These are phyloP conservation scores for Eospalax fontanierii DNA, from an alignment of 2,797 vertebrate species.

Conservation along the genomic window DNA sequence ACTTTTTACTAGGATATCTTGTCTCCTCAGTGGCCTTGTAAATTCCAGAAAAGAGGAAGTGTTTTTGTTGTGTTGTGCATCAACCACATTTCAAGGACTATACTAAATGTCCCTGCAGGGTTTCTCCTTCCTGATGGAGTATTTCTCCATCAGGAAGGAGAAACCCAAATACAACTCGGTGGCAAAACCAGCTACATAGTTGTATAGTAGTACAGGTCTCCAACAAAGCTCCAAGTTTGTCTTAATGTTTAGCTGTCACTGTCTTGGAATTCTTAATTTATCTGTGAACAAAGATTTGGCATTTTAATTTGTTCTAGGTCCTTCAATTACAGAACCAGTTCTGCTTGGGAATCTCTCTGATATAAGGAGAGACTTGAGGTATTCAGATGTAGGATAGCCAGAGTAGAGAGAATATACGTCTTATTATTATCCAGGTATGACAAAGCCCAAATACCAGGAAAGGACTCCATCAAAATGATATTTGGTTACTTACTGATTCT, in stretches of 20 bases:
- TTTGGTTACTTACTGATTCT: neutral
- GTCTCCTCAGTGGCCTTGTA: slow-evolving; percentile 6
- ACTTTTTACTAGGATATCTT: slow-evolving; percentile 42
- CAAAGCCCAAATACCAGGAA: neutral
- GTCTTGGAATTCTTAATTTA: neutral
- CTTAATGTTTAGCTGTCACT: neutral
- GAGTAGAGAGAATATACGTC: neutral
- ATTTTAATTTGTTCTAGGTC: slow-evolving; percentile 21
- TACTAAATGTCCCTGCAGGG: no score
- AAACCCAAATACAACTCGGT: neutral
- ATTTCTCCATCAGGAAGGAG: neutral
- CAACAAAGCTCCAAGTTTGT: neutral
- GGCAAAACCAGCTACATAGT: neutral
- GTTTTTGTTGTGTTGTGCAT: slow-evolving; percentile 31
- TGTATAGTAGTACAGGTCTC: neutral
- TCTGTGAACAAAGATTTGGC: neutral
- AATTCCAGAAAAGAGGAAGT: slow-evolving; percentile 28
- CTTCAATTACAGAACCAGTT: neutral
- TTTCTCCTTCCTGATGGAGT: no score
- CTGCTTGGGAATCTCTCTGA: neutral
- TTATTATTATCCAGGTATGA: neutral
- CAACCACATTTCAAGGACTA: neutral
- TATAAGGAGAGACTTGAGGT: neutral
- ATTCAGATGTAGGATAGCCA: neutral
- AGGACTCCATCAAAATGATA: neutral